These are phyloP conservation scores for Grammomys dolichurus DNA, from an alignment of 2,113 vertebrate genomes.

Conservation along the genomic window DNA sequence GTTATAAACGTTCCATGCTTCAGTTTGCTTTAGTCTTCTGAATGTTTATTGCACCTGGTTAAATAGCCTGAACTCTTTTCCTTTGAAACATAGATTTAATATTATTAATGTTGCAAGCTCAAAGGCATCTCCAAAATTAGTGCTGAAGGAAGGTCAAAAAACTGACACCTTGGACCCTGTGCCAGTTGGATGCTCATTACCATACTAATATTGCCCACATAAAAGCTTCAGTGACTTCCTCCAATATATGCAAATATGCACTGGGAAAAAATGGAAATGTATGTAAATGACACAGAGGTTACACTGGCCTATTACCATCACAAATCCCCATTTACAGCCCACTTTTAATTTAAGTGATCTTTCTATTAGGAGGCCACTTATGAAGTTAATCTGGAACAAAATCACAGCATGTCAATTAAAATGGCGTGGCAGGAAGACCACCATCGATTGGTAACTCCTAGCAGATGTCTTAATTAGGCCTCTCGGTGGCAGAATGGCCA, in stretches of 20 bases:
- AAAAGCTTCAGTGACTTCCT: constrained; percentile 72
- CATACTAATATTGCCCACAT: constrained; percentile 68
- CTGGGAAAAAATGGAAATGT: constrained; percentile 78
- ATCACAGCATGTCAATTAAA: constrained; percentile 82
- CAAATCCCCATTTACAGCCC: constrained; percentile 79
- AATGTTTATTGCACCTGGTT: constrained; percentile 31
- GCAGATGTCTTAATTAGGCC: constrained; percentile 82
- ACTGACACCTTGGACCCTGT: constrained; percentile 64
- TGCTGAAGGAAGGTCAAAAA: constrained; percentile 61
- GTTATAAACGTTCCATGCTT: background rate
- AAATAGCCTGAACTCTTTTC: constrained; percentile 12
- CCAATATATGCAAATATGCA: constrained; percentile 75
- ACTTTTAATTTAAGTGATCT: constrained; percentile 82
- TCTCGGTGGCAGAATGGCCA: constrained; percentile 54
- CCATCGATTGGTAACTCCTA: constrained; percentile 74
- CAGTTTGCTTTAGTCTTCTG: background rate
- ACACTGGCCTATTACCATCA: constrained; percentile 76
- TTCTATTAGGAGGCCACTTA: constrained; percentile 80
- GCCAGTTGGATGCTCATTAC: constrained; percentile 66
- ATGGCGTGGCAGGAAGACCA: constrained; percentile 73
- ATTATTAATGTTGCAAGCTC: constrained; percentile 30
- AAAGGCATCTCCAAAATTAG: constrained; percentile 61
- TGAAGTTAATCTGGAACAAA: constrained; percentile 83
- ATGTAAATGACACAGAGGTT: constrained; percentile 82
- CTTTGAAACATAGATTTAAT: constrained; percentile 44